These are phyloP conservation scores for Styela plicata DNA, from an alignment of 23 tunicate species.

Conservation along the genomic window DNA sequence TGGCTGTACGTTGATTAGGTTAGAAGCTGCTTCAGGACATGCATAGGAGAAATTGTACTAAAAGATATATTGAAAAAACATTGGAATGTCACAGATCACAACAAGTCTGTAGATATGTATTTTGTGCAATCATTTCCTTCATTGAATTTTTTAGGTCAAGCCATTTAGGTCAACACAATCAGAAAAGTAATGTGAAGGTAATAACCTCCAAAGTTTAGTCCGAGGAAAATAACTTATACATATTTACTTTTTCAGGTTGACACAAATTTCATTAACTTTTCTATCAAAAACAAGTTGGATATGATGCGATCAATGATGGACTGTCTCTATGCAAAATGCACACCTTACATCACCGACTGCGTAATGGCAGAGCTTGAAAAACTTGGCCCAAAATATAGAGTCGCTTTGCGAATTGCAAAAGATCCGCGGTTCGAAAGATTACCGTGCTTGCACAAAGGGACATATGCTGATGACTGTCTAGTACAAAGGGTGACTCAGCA, in stretches of 20 bases:
- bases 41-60: too few relatives aligned
- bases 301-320: slow-evolving; percentile 84
- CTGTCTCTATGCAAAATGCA: slow-evolving; percentile 92
- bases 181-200: too few relatives aligned
- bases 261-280: slow-evolving; percentile 95
- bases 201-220: too few relatives aligned
- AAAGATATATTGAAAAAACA: too few relatives aligned
- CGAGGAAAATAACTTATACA: too few relatives aligned
- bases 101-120: too few relatives aligned
- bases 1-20: too few relatives aligned
- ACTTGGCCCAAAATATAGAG: slow-evolving; percentile 70
- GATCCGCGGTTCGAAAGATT: slow-evolving; percentile 80
- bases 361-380: slow-evolving; percentile 98
- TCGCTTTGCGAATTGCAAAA: slow-evolving; percentile 90
- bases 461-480: slow-evolving; percentile 98
- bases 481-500: slow-evolving; percentile 89
- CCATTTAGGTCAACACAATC: too few relatives aligned
- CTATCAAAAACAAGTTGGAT: slow-evolving; percentile 92
- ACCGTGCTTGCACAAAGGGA: slow-evolving; percentile 92
- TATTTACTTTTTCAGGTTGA: slow-evolving; percentile 36
- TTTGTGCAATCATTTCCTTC: too few relatives aligned
- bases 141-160: too few relatives aligned
- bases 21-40: too few relatives aligned
- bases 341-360: slow-evolving; percentile 94
- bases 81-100: too few relatives aligned